phyloP scores from a whole-genome alignment of 2,888 invertebrate species.

The Sminthurinus aureus region DNA sequence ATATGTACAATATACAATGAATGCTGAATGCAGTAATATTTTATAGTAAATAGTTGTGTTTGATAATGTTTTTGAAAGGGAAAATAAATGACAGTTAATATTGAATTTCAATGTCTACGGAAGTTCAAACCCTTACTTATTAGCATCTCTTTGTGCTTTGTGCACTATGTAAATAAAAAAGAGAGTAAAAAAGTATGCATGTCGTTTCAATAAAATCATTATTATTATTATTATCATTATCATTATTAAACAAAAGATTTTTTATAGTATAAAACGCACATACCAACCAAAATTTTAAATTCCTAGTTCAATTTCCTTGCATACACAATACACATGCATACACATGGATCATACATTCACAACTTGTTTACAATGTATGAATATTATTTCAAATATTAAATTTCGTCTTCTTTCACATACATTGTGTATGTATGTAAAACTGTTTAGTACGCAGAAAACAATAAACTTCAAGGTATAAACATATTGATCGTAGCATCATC shows the following conservation, averaged over 20 bases:
- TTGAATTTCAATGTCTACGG: conserved; percentile 6
- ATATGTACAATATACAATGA: neutral
- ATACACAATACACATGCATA: neutral
- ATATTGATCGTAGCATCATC: no score
- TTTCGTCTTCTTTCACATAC: no score
- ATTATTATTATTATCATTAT: neutral
- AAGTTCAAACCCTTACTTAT: neutral
- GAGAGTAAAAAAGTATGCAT: neutral
- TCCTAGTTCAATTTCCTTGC: neutral
- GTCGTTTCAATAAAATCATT: neutral
- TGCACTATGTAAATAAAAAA: neutral
- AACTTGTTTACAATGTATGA: no score
- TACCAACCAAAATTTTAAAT: conserved; percentile 1
- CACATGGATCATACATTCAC: no score
- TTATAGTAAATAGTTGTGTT: no score
- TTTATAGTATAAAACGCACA: neutral
- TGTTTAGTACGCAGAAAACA: no score
- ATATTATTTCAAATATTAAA: no score
- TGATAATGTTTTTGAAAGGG: neutral
- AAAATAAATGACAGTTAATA: neutral
- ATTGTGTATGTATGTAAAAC: no score
- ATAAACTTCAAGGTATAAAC: no score
- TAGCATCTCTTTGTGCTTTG: conserved; percentile 3
- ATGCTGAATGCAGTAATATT: neutral
- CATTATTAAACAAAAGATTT: neutral